Conservation (phyloP, 2,888 invertebrate species). For the Sabellastarte sp. region DNA sequence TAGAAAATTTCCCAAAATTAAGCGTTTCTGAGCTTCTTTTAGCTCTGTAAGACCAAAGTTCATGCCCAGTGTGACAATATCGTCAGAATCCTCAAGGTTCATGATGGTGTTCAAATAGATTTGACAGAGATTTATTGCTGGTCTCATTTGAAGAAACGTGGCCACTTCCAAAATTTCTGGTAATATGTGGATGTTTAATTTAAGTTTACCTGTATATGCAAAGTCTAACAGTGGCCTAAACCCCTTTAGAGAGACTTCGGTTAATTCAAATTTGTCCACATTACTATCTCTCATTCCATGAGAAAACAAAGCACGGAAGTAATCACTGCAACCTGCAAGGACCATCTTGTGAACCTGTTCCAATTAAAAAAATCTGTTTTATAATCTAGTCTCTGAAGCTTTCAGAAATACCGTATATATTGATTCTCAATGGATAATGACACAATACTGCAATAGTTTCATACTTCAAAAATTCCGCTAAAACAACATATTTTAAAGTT, state of each 20-base stretch:
- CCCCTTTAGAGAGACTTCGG: constrained; percentile 5
- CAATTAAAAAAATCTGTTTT: not conserved
- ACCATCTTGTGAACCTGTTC: constrained; percentile 21
- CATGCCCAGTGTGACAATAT: constrained; percentile 12
- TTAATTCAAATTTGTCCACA: constrained; percentile 6
- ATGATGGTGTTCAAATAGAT: constrained; percentile 14
- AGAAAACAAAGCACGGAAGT: constrained; percentile 24
- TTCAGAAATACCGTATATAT: not conserved
- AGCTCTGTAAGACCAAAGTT: constrained; percentile 17
- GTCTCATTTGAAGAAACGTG: constrained; percentile 21
- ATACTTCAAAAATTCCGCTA: too few relatives aligned
- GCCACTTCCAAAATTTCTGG: constrained; percentile 17
- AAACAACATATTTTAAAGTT: too few relatives aligned
- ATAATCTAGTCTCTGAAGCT: not conserved
- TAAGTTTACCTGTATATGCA: constrained; percentile 21
- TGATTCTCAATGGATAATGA: too few relatives aligned
- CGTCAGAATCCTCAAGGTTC: constrained; percentile 21
- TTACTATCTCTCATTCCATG: constrained; percentile 20
- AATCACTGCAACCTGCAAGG: constrained; percentile 24
- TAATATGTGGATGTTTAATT: constrained; percentile 8
- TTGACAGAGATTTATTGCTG: constrained; percentile 14
- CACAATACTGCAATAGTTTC: too few relatives aligned
- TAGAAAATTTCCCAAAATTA: constrained; percentile 18
- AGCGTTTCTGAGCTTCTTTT: not conserved
- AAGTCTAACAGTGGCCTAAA: constrained; percentile 15